Evolutionary conservation across 1,140 invertebrate species (phyloP).

Genomic region (Sinella curviseta): DNA sequence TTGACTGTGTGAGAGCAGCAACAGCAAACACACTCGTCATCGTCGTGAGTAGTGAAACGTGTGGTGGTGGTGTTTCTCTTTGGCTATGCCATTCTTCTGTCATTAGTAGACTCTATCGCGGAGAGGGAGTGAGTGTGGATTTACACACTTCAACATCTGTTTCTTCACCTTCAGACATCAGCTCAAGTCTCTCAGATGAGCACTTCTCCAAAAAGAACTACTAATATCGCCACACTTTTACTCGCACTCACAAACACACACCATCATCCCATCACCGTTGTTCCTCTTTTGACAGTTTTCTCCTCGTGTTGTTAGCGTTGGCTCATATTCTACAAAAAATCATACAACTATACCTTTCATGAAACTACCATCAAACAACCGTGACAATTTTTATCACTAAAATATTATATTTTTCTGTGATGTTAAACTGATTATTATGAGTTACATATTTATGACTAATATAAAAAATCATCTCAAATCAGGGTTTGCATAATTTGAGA

Average conservation of each 20-base stretch:
- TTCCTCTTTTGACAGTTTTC: background rate
- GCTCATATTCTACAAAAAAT: no score
- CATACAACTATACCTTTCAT: no score
- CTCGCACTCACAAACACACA: background rate
- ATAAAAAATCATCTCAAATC: no score
- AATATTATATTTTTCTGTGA: no score
- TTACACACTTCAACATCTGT: conserved; percentile 27
- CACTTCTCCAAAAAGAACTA: background rate
- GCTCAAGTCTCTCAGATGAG: conserved; percentile 13
- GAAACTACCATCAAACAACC: no score
- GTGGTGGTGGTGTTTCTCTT: conserved; percentile 7
- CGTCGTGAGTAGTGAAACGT: background rate
- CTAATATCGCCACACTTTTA: background rate
- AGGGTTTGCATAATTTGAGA: no score
- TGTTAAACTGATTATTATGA: no score
- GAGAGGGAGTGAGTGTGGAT: conserved; percentile 23
- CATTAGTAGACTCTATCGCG: conserved; percentile 25
- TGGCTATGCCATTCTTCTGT: conserved; percentile 24
- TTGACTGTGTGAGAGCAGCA: no score
- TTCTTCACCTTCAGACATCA: conserved; percentile 27
- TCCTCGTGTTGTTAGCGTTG: background rate
- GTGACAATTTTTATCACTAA: no score
- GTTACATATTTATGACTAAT: no score
- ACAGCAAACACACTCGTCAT: no score
- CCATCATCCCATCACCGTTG: background rate